Conservation (phyloP, 2,113 vertebrate species). For the Carassius auratus region DNA sequence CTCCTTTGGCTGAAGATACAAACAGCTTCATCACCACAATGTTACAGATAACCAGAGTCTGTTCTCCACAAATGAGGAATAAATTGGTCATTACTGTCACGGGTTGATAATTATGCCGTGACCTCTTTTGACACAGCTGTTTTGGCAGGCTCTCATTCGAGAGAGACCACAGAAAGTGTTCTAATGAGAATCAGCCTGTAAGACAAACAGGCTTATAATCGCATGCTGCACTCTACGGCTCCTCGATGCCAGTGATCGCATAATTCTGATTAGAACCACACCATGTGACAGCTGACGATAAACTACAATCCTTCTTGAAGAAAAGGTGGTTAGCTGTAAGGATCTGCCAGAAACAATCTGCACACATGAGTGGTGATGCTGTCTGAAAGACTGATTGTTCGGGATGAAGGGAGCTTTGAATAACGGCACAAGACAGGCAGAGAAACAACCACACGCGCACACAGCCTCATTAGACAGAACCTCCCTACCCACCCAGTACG, state of each 20-base stretch:
- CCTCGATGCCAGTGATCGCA: conserved; percentile 41
- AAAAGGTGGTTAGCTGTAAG: conserved; percentile 21
- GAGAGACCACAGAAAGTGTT: conserved; percentile 41
- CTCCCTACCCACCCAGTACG: conserved; percentile 36
- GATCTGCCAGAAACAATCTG: conserved; percentile 37
- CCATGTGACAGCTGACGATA: conserved; percentile 36
- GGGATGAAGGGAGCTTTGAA: conserved; percentile 37
- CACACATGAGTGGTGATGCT: conserved; percentile 31
- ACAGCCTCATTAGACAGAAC: conserved; percentile 21
- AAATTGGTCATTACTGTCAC: conserved; percentile 58
- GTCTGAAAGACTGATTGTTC: conserved; percentile 20
- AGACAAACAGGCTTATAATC: conserved; percentile 59
- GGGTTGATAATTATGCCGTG: conserved; percentile 58
- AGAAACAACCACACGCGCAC: conserved; percentile 4
- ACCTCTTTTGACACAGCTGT: conserved; percentile 55
- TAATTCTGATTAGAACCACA: conserved; percentile 44
- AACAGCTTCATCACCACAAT: conserved; percentile 53
- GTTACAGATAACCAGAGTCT: conserved; percentile 7
- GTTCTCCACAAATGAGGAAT: conserved; percentile 28
- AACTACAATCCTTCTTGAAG: background rate
- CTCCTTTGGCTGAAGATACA: conserved; percentile 36
- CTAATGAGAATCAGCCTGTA: conserved; percentile 59
- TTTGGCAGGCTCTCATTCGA: conserved; percentile 48
- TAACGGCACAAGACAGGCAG: conserved; percentile 33
- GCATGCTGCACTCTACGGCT: conserved; percentile 53